Evolutionary conservation across 2,113 vertebrate species (phyloP).

Genomic region (Crotophaga sulcirostris): DNA sequence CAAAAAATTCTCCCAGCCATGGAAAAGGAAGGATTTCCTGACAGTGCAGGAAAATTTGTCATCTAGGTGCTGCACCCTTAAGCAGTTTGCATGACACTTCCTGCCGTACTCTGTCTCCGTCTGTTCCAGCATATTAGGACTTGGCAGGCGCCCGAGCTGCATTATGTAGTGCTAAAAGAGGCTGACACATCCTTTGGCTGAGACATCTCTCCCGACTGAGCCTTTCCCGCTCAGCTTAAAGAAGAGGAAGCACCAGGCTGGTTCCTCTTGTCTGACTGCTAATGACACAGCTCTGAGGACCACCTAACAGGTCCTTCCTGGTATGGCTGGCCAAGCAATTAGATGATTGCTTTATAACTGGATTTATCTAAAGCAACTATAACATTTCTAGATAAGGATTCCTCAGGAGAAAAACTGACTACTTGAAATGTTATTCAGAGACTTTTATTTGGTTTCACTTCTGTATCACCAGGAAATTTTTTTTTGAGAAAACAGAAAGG

Average conservation of each 20-base stretch:
- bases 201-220: constrained; percentile 28
- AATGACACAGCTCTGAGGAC: neutral
- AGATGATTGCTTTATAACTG: neutral
- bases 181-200: constrained; percentile 19
- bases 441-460: neutral
- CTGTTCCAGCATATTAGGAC: constrained; percentile 33
- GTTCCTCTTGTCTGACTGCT: constrained; percentile 44
- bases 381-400: neutral
- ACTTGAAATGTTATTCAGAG: neutral
- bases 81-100: neutral
- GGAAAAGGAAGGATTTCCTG: neutral
- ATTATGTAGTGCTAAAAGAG: constrained; percentile 20
- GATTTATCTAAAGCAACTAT: neutral
- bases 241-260: constrained; percentile 15
- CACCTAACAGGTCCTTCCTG: constrained; percentile 20
- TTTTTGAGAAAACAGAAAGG: neutral
- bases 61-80: neutral
- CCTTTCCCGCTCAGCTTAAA: constrained; percentile 4
- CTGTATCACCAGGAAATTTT: neutral
- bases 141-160: constrained; percentile 8
- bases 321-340: neutral
- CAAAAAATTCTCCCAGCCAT: neutral
- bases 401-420: neutral
- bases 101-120: neutral
- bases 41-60: neutral